Base-by-base conservation (phyloP, 2,888 invertebrate genomes). In the Cacoxenus indagator region DNA sequence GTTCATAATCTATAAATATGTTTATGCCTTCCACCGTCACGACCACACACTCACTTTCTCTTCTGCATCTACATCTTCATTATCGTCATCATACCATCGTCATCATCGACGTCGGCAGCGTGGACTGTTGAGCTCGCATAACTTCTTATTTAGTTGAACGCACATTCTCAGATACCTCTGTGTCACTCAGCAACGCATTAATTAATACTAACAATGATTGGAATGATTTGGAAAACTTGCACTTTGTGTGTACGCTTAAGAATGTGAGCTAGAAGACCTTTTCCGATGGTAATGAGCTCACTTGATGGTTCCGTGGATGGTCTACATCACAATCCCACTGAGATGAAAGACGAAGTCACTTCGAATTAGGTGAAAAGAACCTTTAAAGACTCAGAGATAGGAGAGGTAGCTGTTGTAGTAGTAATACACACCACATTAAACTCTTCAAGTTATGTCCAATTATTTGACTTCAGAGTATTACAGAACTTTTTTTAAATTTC, bases 171-270 rank as follows among this genome's bases (percentile, higher is more conserved):
- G 74, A 72, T 73, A 72, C 73, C 70, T 74, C 75, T 77, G 78
- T 76, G 83, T 85, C 84, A 85, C 83, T 85, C 75, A 77, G 76
- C 76, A 76, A 77, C 80, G 75, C 81, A 81, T 81, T 85, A 85
- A 85, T 85, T 85, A 85, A 85, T 82, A 81, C 79, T 64, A 75
- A 71, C 48, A 68, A 57, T 11, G 19, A 8, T 17, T 48, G 43
- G 48, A 8, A n/a, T 48, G 48, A 14, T 8, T 8, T 14, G 5
- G 1, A 8, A 37, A 37, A 1, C 14, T 8, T 37, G 37, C 14
- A 1, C 31, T 9, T 31, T 37, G 37, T 37, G 1, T 37, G 37
- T 37, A 4, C 1, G 37, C 14, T 8, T 37, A 14, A 11, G 37
- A 37, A 31, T 31, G 31, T 31, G 31, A 31, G 31, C 14, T 37